phyloP scores from a whole-genome alignment of 2,888 invertebrate genomes.

The Ochlodes sylvanus region DNA sequence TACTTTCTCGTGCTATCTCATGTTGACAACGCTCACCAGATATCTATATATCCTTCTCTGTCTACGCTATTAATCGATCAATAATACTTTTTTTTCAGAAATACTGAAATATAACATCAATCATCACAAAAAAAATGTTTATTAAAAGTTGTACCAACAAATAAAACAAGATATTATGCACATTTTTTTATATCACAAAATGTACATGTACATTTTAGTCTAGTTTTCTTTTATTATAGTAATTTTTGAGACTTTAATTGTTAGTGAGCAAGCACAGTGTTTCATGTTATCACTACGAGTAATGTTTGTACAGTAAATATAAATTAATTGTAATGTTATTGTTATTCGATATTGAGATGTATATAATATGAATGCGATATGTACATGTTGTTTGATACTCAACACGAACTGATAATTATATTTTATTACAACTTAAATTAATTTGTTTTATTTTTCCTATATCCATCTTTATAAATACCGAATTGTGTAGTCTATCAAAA shows the following conservation, averaged over 20 bases:
- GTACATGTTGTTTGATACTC: conserved; percentile 81
- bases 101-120: too few species aligned
- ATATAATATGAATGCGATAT: conserved; percentile 61
- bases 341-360: conserved; percentile 55
- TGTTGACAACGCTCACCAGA: too few species aligned
- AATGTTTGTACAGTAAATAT: conserved; percentile 51
- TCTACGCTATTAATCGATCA: too few species aligned
- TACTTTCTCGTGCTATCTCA: too few species aligned
- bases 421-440: conserved; percentile 64
- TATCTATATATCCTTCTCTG: too few species aligned
- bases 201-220: not conserved
- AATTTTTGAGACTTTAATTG: conserved; percentile 5
- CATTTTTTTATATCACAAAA: conserved; percentile 12
- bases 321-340: conserved; percentile 53
- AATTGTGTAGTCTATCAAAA: too few species aligned
- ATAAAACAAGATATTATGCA: not conserved
- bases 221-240: conserved; percentile 3
- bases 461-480: not conserved
- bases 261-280: conserved; percentile 21
- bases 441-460: conserved; percentile 48
- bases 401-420: conserved; percentile 83
- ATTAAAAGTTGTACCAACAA: not conserved
- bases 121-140: too few species aligned
- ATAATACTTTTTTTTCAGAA: too few species aligned
- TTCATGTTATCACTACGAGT: conserved; percentile 12